Conservation (phyloP, 2,113 vertebrate genomes). For the Misgurnus mizolepis region DNA sequence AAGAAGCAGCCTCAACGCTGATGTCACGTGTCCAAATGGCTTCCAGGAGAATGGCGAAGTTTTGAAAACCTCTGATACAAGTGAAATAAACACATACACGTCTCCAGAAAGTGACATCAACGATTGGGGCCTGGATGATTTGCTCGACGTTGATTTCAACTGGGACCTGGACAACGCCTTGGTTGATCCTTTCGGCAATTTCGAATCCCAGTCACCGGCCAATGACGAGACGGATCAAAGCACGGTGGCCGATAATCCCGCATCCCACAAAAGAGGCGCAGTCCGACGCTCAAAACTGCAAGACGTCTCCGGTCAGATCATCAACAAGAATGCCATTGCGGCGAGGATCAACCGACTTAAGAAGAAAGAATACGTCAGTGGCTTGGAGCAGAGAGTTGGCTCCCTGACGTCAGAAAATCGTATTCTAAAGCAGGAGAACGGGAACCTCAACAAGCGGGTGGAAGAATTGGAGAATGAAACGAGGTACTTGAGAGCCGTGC, state of each 20-base stretch:
- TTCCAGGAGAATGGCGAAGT: constrained; percentile 51
- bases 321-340: constrained; percentile 83
- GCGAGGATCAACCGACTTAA: constrained; percentile 90
- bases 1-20: constrained; percentile 40
- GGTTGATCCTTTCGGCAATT: constrained; percentile 54
- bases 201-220: constrained; percentile 28
- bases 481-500: constrained; percentile 91
- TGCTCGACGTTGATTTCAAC: constrained; percentile 65
- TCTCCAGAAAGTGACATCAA: constrained; percentile 53
- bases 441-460: constrained; percentile 83
- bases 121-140: constrained; percentile 66
- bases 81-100: constrained; percentile 17
- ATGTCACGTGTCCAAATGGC: constrained; percentile 26
- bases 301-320: constrained; percentile 56
- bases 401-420: constrained; percentile 84
- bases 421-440: constrained; percentile 84
- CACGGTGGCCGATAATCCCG: constrained; percentile 37
- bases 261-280: constrained; percentile 39
- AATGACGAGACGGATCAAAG: constrained; percentile 45
- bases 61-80: constrained; percentile 41
- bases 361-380: constrained; percentile 91
- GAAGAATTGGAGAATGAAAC: constrained; percentile 92
- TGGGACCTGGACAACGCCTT: constrained; percentile 65
- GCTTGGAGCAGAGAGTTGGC: constrained; percentile 83
- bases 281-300: constrained; percentile 45